Evolutionary conservation across 2,113 vertebrate species (phyloP).

Genomic region (Macaca mulatta): DNA sequence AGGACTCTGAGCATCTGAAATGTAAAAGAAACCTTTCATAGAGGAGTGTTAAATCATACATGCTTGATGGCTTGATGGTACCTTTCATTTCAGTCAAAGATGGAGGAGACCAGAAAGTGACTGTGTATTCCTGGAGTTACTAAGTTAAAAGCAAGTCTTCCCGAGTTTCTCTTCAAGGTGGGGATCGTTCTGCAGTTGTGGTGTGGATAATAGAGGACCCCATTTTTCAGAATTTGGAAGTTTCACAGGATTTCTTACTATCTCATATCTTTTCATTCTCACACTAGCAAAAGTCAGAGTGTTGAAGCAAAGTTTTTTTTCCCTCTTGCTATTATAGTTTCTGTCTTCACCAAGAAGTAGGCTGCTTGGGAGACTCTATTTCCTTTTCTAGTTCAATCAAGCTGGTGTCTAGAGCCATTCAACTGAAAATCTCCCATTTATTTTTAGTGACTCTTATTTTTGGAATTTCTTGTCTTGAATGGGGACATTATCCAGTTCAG

Average conservation of each 20-base stretch:
- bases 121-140: slow-evolving; percentile 38
- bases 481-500: neutral
- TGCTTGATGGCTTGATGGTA: slow-evolving; percentile 45
- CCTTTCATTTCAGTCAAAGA: slow-evolving; percentile 60
- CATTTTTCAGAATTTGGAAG: neutral
- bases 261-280: neutral
- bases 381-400: neutral
- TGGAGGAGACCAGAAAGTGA: slow-evolving; percentile 27
- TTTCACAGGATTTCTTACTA: neutral
- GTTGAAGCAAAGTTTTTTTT: neutral
- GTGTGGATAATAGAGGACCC: neutral
- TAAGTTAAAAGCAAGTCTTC: neutral
- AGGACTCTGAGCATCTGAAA: slow-evolving; percentile 75
- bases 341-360: neutral
- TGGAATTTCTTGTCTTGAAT: neutral
- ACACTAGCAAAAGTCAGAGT: neutral
- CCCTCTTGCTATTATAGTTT: neutral
- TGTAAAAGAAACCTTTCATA: slow-evolving; percentile 79
- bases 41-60: slow-evolving; percentile 75
- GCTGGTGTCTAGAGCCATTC: neutral
- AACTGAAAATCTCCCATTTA: neutral
- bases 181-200: neutral
- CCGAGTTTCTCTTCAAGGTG: slow-evolving; percentile 29
- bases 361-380: neutral
- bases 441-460: neutral